Conservation (phyloP, 2,888 invertebrate species). For the Caenorhabditis doughertyi region DNA sequence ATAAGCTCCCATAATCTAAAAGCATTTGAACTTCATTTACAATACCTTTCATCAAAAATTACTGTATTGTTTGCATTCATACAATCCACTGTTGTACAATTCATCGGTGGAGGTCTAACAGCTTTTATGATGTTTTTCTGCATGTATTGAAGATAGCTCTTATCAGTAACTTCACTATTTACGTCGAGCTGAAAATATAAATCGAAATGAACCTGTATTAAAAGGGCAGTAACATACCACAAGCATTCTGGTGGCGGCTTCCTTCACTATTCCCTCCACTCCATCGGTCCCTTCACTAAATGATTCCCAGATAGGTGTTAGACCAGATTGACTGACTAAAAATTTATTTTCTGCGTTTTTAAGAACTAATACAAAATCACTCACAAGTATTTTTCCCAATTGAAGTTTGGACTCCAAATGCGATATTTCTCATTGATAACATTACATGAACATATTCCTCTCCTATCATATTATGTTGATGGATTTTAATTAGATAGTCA, state of each 20-base stretch:
- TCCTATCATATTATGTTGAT: slow-evolving; percentile 10
- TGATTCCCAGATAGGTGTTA: slow-evolving; percentile 45
- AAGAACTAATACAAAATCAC: neutral
- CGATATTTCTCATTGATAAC: slow-evolving; percentile 44
- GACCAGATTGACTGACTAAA: slow-evolving; percentile 42
- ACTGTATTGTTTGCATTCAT: slow-evolving; percentile 14
- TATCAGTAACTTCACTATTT: slow-evolving; percentile 36
- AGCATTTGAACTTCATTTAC: neutral
- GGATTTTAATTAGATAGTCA: slow-evolving; percentile 45
- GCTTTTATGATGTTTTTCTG: slow-evolving; percentile 29
- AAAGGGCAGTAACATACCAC: slow-evolving; percentile 28
- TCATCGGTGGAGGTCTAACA: slow-evolving; percentile 45
- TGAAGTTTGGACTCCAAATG: slow-evolving; percentile 29
- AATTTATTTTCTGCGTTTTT: neutral
- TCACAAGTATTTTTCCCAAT: slow-evolving; percentile 24
- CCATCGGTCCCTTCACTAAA: slow-evolving; percentile 38
- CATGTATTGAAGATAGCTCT: slow-evolving; percentile 49
- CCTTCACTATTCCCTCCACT: slow-evolving; percentile 13
- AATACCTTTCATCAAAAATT: neutral
- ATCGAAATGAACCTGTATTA: neutral
- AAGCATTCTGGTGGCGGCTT: slow-evolving; percentile 19
- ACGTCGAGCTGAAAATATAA: slow-evolving; percentile 49
- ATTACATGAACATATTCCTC: slow-evolving; percentile 39
- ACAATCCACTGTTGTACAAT: slow-evolving; percentile 53
- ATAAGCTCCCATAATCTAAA: slow-evolving; percentile 51